A percentile compares a stretch with the other conserved stretches of the same genome.
phyloP scores from a whole-genome alignment of 2,797 vertebrate species.

The Phalanger gymnotis region DNA sequence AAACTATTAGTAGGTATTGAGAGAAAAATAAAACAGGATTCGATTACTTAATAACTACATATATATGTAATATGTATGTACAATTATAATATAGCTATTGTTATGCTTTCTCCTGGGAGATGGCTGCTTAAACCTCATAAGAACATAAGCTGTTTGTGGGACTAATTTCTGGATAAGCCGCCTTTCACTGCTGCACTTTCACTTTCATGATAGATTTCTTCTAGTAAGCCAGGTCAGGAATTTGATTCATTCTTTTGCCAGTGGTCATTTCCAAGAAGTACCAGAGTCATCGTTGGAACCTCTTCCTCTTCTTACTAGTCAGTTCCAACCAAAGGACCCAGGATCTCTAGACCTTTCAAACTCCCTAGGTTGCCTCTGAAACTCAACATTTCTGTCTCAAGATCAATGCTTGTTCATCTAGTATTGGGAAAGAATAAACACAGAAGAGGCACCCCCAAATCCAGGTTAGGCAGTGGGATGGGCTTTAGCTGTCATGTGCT shows the following conservation, averaged over 20 bases:
- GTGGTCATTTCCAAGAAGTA: not conserved
- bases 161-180: not conserved
- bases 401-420: not conserved
- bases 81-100: not conserved
- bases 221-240: not conserved
- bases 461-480: not conserved
- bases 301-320: not conserved
- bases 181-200: not conserved
- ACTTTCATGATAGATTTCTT: not conserved
- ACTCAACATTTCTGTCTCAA: not conserved
- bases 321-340: not conserved
- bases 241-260: not conserved
- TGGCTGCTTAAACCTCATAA: not conserved
- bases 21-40: not conserved
- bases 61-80: not conserved
- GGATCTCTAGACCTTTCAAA: not conserved
- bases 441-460: too few relatives aligned
- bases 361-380: too few relatives aligned
- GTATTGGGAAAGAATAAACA: not conserved
- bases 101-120: not conserved
- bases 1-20: not conserved
- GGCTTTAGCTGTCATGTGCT: not conserved
- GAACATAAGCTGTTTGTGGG: not conserved
- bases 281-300: not conserved
- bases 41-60: not conserved